Evolutionary conservation across 2,888 invertebrate genomes (phyloP), one percentile per base, ranked within the genome.

Genomic region (Cheilosia variabilis): DNA sequence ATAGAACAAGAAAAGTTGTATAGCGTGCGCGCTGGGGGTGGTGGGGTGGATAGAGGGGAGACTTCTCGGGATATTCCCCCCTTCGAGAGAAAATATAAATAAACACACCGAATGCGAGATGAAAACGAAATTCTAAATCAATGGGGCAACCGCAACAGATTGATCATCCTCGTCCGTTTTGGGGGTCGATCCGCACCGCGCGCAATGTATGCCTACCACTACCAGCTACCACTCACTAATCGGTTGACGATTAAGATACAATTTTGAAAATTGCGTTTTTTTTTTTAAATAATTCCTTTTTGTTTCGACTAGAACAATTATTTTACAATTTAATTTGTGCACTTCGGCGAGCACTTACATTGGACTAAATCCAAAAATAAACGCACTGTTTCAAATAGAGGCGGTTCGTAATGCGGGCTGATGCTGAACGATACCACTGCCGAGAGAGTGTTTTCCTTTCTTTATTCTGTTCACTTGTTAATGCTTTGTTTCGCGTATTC

Each of bases 311-410:
- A 45, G 15, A 63, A 62, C 72, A 82, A 72, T 77, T 77, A 77
- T 66, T 60, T 77, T 71, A 73, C 78, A 73, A 68, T 83, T 73
- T 78, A 53, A 77, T 83, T 66, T 72, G 34, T 71, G 72, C 60
- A 72, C 72, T 77, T 57, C 4, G 19, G 43, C 63, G 53, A 63
- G 15, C 52, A 65, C 57, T 84, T 58, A 58, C 34, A 65, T 79
- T 83, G 84, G 75, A 83, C 65, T 34, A 27, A n/a, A 58, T 84
- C 84, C 84, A 84, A 84, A 83, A 84, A 84, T 79, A 79, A 78
- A 78, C 78, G 78, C 82, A 72, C 65, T 66, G 47, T 62, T 73
- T 63, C 19, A 37, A 55, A 63, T 52, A 45, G 62, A 62, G 47
- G 55, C 58, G 47, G 22, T 13, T 75, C 68, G 47, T 62, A 31